These are phyloP conservation scores for Ptiloglossa arizonensis DNA, from an alignment of 1,140 invertebrate genomes.

Conservation along the genomic window DNA sequence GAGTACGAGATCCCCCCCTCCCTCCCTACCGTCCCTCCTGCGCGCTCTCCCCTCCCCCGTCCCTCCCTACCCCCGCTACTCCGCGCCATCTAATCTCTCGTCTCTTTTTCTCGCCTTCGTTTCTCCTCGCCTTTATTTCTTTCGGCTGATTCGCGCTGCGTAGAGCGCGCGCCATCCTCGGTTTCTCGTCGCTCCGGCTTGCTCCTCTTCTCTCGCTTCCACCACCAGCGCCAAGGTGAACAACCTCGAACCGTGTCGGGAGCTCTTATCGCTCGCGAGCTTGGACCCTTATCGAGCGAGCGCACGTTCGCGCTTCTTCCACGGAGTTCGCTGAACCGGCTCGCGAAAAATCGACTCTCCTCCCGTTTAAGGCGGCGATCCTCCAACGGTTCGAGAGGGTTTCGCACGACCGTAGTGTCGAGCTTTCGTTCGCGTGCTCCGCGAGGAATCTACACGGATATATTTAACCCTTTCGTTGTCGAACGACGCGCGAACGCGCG, in stretches of 20 bases:
- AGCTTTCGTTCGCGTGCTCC: too few relatives aligned
- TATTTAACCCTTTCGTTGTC: too few relatives aligned
- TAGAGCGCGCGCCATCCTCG: slow-evolving; percentile 10
- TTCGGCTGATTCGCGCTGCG: slow-evolving; percentile 20
- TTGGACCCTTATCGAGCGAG: slow-evolving; percentile 75
- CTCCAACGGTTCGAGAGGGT: neutral
- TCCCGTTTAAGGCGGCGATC: neutral
- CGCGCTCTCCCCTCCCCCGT: neutral
- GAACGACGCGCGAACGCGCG: too few relatives aligned
- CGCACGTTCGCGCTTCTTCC: slow-evolving; percentile 58
- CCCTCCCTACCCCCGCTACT: neutral
- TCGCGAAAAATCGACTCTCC: slow-evolving; percentile 13
- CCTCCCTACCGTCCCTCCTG: neutral
- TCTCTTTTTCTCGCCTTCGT: slow-evolving; percentile 31
- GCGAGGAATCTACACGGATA: too few relatives aligned
- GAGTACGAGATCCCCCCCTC: slow-evolving; percentile 48
- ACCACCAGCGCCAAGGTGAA: slow-evolving; percentile 74
- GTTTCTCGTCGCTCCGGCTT: neutral
- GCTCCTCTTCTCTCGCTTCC: slow-evolving; percentile 30
- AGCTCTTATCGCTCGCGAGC: slow-evolving; percentile 73
- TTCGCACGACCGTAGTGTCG: too few relatives aligned
- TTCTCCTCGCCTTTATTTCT: slow-evolving; percentile 36
- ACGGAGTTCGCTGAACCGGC: slow-evolving; percentile 58
- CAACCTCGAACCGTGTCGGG: slow-evolving; percentile 79
- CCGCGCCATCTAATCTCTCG: slow-evolving; percentile 17